Base-by-base conservation (phyloP, 2,888 invertebrate genomes). In the Pseudolycoriella hygida region DNA sequence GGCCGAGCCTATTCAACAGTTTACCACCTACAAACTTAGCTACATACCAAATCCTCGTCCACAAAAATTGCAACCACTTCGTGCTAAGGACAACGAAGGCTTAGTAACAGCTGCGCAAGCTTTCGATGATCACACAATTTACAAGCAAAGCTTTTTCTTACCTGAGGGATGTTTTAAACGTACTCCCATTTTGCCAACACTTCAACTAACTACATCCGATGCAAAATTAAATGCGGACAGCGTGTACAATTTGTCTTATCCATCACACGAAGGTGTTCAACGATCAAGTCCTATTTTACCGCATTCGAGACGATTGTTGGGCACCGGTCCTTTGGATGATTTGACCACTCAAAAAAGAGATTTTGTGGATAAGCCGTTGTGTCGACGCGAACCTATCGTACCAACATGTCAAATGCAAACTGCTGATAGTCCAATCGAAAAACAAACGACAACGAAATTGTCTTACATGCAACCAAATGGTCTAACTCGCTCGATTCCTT, bases 261-360 rank as follows among this genome's bases (percentile, higher is more conserved):
- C 57, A 53, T 60, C 60, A 5, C 60, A 63, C 2, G 57, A 58
- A 44, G 51, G 52, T 8, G 48, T 53, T 0, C 48, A 44, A 12
- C 60, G 59, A 18, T 52, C 55, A 1, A 48, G 52, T 17, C 56
- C 63, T 18, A 61, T 66, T 43, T 45, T 54, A 1, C 65, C 65
- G 5, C 51, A 51, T 45, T 56, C 56, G 43, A 47, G 45, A 42
- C 57, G 59, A 0, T 44, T 62, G 38, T 53, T 57, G 11, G 62
- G 61, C 25, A 54, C 55, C 43, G 73, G 72, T 0, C 79, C 80
- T n/a, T 75, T 82, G 70, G 77, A 80, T 61, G 74, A 74, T 50
- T 63, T 76, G 49, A 83, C 82, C 2, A 82, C 81, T 1, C 75
- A 79, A 51, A 77, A 79, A 37, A 79, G 79, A 57, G 81, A 82